phyloP scores from a whole-genome alignment of 2,113 vertebrate species.

The Chauna torquata region DNA sequence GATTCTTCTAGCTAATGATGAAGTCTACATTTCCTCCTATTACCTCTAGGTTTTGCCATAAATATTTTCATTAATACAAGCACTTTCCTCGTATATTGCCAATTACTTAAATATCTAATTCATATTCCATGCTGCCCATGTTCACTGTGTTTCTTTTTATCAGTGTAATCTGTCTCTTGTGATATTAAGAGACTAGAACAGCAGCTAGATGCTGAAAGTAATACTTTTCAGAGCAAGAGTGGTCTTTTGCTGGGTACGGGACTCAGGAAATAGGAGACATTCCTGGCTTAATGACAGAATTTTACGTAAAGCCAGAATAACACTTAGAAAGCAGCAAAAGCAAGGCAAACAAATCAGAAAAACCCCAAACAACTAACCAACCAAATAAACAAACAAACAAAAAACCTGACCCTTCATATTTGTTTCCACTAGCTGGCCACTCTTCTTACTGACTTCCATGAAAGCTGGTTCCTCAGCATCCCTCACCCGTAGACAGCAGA shows the following conservation, averaged over 20 bases:
- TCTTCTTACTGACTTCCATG: background rate
- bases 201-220: background rate
- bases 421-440: background rate
- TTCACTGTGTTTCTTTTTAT: background rate
- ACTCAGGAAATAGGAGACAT: background rate
- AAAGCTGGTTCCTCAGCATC: background rate
- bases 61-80: background rate
- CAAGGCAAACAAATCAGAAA: background rate
- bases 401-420: background rate
- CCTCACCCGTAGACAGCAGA: background rate
- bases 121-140: background rate
- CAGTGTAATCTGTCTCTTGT: background rate
- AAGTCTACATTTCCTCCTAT: background rate
- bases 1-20: background rate
- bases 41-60: background rate
- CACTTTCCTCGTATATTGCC: no score
- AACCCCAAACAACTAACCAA: background rate
- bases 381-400: background rate
- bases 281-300: background rate
- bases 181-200: background rate
- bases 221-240: fast-evolving
- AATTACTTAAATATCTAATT: background rate
- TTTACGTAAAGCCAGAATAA: background rate
- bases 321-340: background rate
- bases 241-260: background rate